Evolutionary conservation across 1,140 invertebrate genomes (phyloP), one percentile per base, ranked within the genome.

Genomic region (Euwallacea fornicatus): DNA sequence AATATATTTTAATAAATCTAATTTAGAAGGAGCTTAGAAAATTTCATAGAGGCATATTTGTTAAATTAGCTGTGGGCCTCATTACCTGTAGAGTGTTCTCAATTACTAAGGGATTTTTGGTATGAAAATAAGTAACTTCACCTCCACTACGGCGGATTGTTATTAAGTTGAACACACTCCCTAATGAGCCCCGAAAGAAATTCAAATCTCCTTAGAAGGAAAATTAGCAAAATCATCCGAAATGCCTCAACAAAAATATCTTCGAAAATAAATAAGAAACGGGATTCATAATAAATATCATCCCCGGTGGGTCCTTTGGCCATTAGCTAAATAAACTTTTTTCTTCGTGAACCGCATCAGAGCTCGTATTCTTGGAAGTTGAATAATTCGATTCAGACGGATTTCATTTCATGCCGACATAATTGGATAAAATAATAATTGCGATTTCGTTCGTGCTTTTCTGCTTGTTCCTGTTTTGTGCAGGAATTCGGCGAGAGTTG

Each of bases 391-490:
- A 69, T 69, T 69, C 47, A 16, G 67, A 42, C 47, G 67, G 67
- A 69, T 69, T 69, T 62, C 67, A 73, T 66, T 73, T 73, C 68
- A 62, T 60, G 72, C 66, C 72, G 62, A 58, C 69, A 65, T 71
- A 63, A 64, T 71, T 64, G 60, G 62, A 65, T 66, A 71, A 71
- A 65, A 64, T 65, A 65, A 64, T 71, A 65, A 59, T 64, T 66
- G 63, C 62, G 63, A 71, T 60, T 71, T 71, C 54, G 55, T 71
- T 71, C 55, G 47, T 65, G 62, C 62, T 59, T 66, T 66, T 66
- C 62, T 50, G 42, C 63, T 54, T 47, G 63, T 65, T 71, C 60
- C 60, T 62, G 61, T 71, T 60, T 55, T 66, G 62, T 59, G 56
- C 42, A 60, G 63, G 61, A 65, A 65, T 65, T 65, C 42, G 8